Base-by-base conservation (phyloP, 1,140 invertebrate genomes). In the Achatina immaculata region DNA sequence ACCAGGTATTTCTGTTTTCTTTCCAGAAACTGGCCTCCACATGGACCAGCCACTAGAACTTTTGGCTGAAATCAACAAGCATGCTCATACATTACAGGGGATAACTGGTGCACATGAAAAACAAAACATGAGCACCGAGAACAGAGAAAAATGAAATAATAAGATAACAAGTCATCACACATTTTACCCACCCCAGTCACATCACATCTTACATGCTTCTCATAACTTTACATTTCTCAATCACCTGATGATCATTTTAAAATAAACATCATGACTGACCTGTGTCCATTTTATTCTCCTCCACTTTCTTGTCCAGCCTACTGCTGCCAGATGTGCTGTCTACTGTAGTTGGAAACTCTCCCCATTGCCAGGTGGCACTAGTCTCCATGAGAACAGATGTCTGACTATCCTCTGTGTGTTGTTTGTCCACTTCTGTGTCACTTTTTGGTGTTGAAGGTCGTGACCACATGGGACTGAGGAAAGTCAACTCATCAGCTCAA, bases 341-440 rank as follows among this genome's bases (percentile, higher is more conserved):
- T 9, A 68, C n/a, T 9, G 62, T 68, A 21, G 87, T 86, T 0
- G 98, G 98, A 68, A 99, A 92, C 90, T 99, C 96, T 40, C 98
- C 98, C 98, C 98, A 99, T 84, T 96, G 94, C 98, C 98, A 99
- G 76, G 88, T 79, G 94, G 96, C 90, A 79, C 95, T 90, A 82
- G 90, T 86, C 62, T 89, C 85, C 16, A 88, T 82, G 48, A 90
- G 80, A 83, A 92, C 84, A n/a, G 89, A 92, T 91, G 83, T 92
- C 91, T 84, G 94, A 93, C 80, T 91, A 87, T 81, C 83, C 40
- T 87, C 80, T 42, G 71, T 66, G 71, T 82, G 96, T 72, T 85
- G 84, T 28, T 85, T 94, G 91, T 98, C 97, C 85, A 97, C 95
- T 90, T 99, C 97, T 0, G 96, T 97, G 90, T 99, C 97, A 31